Percentiles rank a stretch among this genome's conserved stretches.
These are phyloP conservation scores for Tridacna gigas DNA, from an alignment of 2,888 invertebrate species.

Conservation along the genomic window DNA sequence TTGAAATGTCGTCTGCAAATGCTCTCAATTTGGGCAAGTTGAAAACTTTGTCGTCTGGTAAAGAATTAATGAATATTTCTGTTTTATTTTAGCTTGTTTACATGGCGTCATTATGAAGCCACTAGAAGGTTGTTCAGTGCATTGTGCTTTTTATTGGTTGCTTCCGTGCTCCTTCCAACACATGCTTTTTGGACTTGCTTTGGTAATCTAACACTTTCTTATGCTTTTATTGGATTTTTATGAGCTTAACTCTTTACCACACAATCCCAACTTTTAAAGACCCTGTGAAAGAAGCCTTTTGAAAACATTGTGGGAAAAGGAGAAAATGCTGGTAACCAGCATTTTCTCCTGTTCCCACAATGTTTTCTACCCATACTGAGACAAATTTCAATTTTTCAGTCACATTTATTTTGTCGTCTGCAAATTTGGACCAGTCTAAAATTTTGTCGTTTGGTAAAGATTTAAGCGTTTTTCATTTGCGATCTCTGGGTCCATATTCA, in stretches of 20 bases:
- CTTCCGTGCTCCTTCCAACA: conserved; percentile 79
- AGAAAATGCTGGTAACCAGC: not conserved
- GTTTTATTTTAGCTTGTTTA: conserved; percentile 80
- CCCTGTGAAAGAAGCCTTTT: not conserved
- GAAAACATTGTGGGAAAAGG: not conserved
- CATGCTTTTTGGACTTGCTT: conserved; percentile 80
- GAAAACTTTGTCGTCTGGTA: no score
- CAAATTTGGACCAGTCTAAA: no score
- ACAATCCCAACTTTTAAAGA: not conserved
- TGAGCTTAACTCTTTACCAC: not conserved
- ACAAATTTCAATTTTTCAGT: no score
- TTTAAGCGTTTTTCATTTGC: no score
- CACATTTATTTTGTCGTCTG: no score
- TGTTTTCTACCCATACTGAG: no score
- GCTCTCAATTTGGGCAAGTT: no score
- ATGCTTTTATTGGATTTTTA: not conserved
- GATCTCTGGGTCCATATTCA: no score
- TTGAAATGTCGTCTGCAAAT: no score
- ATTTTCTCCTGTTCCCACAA: not conserved
- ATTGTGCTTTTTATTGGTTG: conserved; percentile 78
- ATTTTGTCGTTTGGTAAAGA: no score
- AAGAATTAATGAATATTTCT: no score
- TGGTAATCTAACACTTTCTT: conserved; percentile 63
- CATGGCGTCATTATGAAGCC: conserved; percentile 83
- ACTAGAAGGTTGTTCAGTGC: conserved; percentile 80